Evolutionary conservation across 2,888 invertebrate genomes (phyloP), one percentile per base, ranked within the genome.

Genomic region (Drosophila atripex): DNA sequence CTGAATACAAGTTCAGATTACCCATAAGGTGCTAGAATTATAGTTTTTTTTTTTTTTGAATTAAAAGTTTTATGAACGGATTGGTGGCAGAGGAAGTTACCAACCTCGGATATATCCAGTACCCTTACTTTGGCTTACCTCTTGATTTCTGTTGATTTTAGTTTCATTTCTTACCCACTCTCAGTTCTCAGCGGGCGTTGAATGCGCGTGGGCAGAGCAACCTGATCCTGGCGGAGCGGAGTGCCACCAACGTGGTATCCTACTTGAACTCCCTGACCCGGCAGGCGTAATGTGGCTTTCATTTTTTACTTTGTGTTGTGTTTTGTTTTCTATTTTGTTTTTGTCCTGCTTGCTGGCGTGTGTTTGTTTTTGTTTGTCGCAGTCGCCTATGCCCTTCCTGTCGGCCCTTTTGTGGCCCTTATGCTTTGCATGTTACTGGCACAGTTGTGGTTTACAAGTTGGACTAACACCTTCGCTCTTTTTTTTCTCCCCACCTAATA

Each of bases 281-380:
- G 83, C 82, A 82, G 73, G 88, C 89, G 84, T 87, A 88, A 88
- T 73, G 80, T 87, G 73, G 71, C 71, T 61, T 86, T 88, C 32
- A 35, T 53, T 75, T 57, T 71, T 18, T 57, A 73, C 54, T 68
- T 60, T 64, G 25, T 65, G 39, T 54, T 46, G 28, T 46, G 28
- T 70, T 23, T 54, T 45, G 11, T 46, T 38, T 25, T 53, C 14
- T 18, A 12, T 77, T 43, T 43, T 54, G 53, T 69, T 83, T 54
- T 39, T 51, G 14, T 14, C 35, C 16, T 68, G 46, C 41, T 57
- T n/a, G 28, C 18, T 16, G 16, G 1, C 69, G 49, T 71, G 35
- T 23, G 18, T 18, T 18, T 18, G 30, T 46, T 35, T 35, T 14
- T 57, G 53, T 35, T 61, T 71, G 65, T 55, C 54, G 39, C 30